Evolutionary conservation across 1,140 invertebrate genomes (phyloP).

Genomic region (Hyles euphorbiae): DNA sequence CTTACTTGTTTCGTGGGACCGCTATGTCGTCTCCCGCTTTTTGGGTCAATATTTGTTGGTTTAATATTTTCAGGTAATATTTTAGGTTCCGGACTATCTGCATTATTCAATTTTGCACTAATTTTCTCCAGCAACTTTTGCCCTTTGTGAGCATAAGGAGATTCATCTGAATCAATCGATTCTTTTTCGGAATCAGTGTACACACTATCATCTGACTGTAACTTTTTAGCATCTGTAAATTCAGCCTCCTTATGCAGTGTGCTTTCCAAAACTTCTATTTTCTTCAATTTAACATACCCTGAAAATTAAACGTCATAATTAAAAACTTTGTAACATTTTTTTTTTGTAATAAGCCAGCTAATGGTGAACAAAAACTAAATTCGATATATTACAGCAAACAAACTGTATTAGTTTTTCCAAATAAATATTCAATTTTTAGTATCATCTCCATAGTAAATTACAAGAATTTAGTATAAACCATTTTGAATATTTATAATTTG

Average conservation of each 20-base stretch:
- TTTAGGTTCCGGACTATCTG: constrained; percentile 8
- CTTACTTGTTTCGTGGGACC: constrained; percentile 39
- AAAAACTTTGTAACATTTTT: background rate
- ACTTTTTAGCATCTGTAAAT: constrained; percentile 21
- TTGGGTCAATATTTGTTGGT: constrained; percentile 8
- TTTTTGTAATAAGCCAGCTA: no score
- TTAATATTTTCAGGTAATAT: constrained; percentile 11
- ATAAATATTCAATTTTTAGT: no score
- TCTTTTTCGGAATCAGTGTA: constrained; percentile 67
- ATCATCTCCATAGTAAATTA: no score
- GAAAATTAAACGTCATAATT: constrained; percentile 22
- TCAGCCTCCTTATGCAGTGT: constrained; percentile 44
- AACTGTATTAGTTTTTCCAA: no score
- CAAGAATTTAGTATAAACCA: no score
- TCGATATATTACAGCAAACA: no score
- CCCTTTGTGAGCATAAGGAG: constrained; percentile 33
- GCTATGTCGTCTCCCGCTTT: constrained; percentile 32
- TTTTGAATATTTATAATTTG: no score
- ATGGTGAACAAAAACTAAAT: no score
- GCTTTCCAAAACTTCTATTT: constrained; percentile 70
- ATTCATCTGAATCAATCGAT: constrained; percentile 57
- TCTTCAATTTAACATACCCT: constrained; percentile 77
- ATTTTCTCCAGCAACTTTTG: constrained; percentile 39
- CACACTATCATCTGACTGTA: constrained; percentile 50
- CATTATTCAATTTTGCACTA: constrained; percentile 30